Evolutionary conservation across 2,888 invertebrate species (phyloP).

Genomic region (Melanargia galathea): DNA sequence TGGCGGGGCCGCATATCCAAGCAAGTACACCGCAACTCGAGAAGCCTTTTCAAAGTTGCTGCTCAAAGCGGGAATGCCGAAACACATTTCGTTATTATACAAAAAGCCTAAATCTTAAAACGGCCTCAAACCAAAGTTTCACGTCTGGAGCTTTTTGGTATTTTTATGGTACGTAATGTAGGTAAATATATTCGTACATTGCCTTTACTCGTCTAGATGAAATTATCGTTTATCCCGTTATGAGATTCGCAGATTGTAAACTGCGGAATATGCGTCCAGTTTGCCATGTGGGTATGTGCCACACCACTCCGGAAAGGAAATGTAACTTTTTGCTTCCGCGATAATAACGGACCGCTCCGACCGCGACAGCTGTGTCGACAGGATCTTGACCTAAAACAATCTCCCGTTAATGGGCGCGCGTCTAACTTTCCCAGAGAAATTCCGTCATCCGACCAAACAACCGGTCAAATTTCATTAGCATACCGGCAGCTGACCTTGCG

Average conservation of each 20-base stretch:
- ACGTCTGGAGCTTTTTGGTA: neutral
- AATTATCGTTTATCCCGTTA: neutral
- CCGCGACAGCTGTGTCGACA: conserved; percentile 55
- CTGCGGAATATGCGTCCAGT: conserved; percentile 67
- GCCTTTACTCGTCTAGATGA: neutral
- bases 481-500: conserved; percentile 71
- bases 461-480: conserved; percentile 62
- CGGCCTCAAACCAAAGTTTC: neutral
- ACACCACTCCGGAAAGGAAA: conserved; percentile 56
- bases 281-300: conserved; percentile 68
- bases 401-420: conserved; percentile 50
- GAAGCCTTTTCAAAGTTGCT: conserved; percentile 74
- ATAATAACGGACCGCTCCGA: conserved; percentile 65
- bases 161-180: too few relatives aligned
- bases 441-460: conserved; percentile 56
- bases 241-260: conserved; percentile 46
- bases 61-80: conserved; percentile 75
- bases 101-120: conserved; percentile 28
- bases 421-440: conserved; percentile 62
- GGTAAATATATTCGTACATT: neutral
- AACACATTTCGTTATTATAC: conserved; percentile 62
- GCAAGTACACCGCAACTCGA: conserved; percentile 59
- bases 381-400: conserved; percentile 50
- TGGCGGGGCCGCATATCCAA: conserved; percentile 54
- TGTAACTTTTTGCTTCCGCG: conserved; percentile 63